phyloP scores from a whole-genome alignment of 2,113 vertebrate genomes.

The Apus apus region DNA sequence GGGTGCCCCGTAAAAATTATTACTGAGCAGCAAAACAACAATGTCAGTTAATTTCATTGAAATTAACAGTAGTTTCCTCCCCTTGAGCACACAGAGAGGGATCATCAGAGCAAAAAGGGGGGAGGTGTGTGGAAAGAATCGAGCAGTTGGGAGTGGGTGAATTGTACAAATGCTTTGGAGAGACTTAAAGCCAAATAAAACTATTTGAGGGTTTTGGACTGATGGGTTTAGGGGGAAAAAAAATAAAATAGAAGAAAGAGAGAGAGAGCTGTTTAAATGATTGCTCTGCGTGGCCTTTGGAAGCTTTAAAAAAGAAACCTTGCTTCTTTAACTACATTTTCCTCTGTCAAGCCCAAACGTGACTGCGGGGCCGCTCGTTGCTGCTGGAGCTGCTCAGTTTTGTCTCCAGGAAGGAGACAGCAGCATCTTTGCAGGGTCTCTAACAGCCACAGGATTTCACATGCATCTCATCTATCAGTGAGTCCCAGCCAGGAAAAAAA shows the following conservation, averaged over 20 bases:
- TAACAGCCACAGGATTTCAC: neutral
- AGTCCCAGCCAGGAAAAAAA: neutral
- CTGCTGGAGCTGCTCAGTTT: neutral
- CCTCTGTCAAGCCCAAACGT: neutral
- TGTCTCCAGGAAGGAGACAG: neutral
- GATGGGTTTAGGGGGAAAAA: neutral
- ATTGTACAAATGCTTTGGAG: neutral
- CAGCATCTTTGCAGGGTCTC: neutral
- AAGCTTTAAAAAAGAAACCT: slow-evolving; percentile 30
- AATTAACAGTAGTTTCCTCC: slow-evolving; percentile 70
- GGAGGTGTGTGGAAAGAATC: slow-evolving; percentile 2
- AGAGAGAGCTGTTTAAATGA: neutral
- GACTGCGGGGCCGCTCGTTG: neutral
- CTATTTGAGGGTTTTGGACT: neutral
- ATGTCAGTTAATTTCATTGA: slow-evolving; percentile 73
- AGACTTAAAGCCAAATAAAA: neutral
- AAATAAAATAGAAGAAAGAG: no score
- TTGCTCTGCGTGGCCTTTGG: neutral
- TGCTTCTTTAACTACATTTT: neutral
- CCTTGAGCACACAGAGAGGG: slow-evolving; percentile 67
- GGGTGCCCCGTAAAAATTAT: slow-evolving; percentile 72
- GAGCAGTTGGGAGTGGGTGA: slow-evolving; percentile 22
- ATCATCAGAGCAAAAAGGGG: slow-evolving; percentile 49
- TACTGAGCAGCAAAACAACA: slow-evolving; percentile 71
- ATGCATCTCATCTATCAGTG: neutral